These are phyloP conservation scores for Thryonomys swinderianus DNA, from an alignment of 2,113 vertebrate genomes.

Conservation along the genomic window DNA sequence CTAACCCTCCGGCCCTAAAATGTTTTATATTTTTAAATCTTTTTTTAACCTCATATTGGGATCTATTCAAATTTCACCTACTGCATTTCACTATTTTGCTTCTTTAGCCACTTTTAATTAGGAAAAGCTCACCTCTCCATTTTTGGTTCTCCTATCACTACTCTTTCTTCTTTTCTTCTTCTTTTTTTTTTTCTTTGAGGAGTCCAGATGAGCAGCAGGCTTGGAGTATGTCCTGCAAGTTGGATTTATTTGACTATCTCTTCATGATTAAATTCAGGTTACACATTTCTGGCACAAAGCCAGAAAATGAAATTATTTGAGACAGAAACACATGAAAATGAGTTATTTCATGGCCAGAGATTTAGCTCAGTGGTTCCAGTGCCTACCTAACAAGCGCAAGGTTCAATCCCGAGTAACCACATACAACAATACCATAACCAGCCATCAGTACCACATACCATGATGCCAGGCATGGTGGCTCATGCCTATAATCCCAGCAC, in stretches of 20 bases:
- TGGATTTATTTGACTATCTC: neutral
- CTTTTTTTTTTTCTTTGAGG: neutral
- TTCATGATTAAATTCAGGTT: neutral
- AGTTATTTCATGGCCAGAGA: too few relatives aligned
- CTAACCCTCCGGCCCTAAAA: too few relatives aligned
- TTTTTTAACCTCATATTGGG: neutral
- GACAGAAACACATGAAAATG: neutral
- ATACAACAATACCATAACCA: too few relatives aligned
- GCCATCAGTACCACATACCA: too few relatives aligned
- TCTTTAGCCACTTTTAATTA: neutral
- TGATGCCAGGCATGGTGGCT: too few relatives aligned
- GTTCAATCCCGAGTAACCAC: too few relatives aligned
- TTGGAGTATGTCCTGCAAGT: neutral
- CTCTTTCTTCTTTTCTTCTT: too few relatives aligned
- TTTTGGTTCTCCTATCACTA: neutral
- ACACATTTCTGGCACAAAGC: neutral
- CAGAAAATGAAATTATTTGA: neutral
- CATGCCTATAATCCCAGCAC: too few relatives aligned
- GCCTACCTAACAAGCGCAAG: too few relatives aligned
- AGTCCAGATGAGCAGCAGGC: neutral
- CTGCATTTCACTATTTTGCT: neutral
- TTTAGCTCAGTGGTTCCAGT: too few relatives aligned
- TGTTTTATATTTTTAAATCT: neutral
- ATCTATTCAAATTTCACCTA: neutral
- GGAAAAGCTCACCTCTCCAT: neutral